phyloP scores from a whole-genome alignment of 1,140 invertebrate genomes.

The Heliconius himera region DNA sequence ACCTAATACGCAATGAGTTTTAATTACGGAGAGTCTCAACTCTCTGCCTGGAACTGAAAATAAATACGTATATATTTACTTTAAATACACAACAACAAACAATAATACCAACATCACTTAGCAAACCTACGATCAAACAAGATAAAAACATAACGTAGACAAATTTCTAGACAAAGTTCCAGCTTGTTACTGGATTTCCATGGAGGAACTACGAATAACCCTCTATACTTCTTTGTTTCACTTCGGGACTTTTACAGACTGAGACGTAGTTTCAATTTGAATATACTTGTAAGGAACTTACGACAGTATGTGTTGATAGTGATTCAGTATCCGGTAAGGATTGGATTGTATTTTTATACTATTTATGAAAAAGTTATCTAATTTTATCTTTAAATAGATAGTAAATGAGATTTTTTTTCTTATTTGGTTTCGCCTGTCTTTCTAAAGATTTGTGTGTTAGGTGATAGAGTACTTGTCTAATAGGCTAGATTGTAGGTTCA shows the following conservation, averaged over 20 bases:
- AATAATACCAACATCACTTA: neutral
- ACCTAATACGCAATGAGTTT: too few species aligned
- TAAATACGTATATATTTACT: too few species aligned
- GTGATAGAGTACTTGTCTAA: too few species aligned
- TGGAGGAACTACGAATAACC: slow-evolving; percentile 53
- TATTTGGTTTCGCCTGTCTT: neutral
- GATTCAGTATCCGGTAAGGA: neutral
- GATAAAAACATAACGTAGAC: slow-evolving; percentile 46
- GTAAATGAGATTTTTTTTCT: neutral
- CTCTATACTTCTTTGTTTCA: slow-evolving; percentile 49
- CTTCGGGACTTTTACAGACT: slow-evolving; percentile 35
- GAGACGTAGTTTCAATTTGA: slow-evolving; percentile 30
- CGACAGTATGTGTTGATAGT: neutral
- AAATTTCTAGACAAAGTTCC: slow-evolving; percentile 45
- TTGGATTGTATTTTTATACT: neutral
- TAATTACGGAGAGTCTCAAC: too few species aligned
- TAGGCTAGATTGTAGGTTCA: too few species aligned
- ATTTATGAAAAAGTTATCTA: neutral
- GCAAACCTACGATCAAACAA: slow-evolving; percentile 35
- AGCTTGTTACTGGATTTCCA: slow-evolving; percentile 56
- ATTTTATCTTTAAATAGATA: neutral
- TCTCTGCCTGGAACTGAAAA: too few species aligned
- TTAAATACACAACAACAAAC: too few species aligned
- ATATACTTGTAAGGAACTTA: slow-evolving; percentile 5
- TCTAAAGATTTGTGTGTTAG: too few species aligned